Conservation (phyloP, 2,888 invertebrate species). For the Chrysolina haemoptera region DNA sequence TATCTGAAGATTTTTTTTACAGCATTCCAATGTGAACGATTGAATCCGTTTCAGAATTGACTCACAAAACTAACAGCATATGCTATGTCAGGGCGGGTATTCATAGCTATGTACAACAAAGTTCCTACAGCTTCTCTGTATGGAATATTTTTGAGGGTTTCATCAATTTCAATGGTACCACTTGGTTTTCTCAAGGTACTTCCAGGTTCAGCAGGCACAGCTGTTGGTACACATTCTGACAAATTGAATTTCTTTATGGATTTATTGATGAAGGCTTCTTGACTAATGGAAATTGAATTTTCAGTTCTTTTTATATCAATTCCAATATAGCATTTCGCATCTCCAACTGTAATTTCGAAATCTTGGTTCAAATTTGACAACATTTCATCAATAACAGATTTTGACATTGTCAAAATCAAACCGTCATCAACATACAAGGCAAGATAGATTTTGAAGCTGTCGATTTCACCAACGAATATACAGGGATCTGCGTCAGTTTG, state of each 20-base stretch:
- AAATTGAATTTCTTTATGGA: too few relatives aligned
- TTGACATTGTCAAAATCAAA: neutral
- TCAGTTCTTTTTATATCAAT: conserved; percentile 3
- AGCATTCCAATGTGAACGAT: neutral
- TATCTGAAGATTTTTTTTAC: neutral
- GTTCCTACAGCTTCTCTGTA: conserved; percentile 23
- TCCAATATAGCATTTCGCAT: neutral
- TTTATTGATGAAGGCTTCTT: neutral
- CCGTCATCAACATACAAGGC: conserved; percentile 11
- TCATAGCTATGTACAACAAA: neutral
- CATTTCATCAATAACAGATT: neutral
- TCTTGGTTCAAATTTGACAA: neutral
- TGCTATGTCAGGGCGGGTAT: neutral
- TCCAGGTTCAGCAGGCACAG: too few relatives aligned
- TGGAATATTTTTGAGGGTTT: conserved; percentile 1
- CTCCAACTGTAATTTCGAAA: neutral
- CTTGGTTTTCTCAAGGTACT: too few relatives aligned
- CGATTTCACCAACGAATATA: conserved; percentile 10
- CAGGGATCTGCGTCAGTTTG: conserved; percentile 21
- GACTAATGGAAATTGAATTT: neutral
- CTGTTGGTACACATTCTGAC: too few relatives aligned
- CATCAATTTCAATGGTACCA: neutral
- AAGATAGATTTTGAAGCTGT: neutral
- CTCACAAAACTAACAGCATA: neutral
- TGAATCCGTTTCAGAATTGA: neutral